Base-by-base conservation (phyloP, 1,140 invertebrate genomes). In the Triops longicaudatus region DNA sequence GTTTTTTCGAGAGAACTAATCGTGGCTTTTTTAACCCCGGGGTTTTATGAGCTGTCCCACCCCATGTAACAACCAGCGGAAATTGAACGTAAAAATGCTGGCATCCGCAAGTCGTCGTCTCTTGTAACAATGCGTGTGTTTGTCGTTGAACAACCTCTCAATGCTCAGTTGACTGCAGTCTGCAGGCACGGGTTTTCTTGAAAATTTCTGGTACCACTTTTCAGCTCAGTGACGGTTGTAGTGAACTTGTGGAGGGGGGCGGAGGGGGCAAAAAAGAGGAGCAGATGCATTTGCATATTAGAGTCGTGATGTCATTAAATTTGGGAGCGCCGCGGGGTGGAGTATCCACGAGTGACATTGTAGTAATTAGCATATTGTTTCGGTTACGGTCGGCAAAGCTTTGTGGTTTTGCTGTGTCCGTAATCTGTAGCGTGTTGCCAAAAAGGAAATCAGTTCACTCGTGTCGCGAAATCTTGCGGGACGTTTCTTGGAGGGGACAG, bases 251-350 rank as follows among this genome's bases (percentile, higher is more conserved):
- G 17, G 22, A 63, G 17, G 22, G 1, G n/a, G 14, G 22, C 14
- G 22, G 17, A 63, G 22, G 1, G n/a, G 14, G 22, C 14, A 63
- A 63, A 63, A 9, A 63, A 63, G 22, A 63, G 14, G 22, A 63
- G 22, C 50, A 63, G 50, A 63, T 63, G 50, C 50, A 63, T 63
- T 63, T 63, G 14, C 50, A 63, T 63, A 63, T 63, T 63, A 63
- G 50, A 63, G 50, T 63, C 10, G 14, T 63, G 50, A 63, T 14
- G 50, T 63, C 50, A 63, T 22, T 12, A 22, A 22, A 14, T 63
- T 63, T 63, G 50, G 50, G 50, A 63, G 50, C 50, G 50, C 17
- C 50, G n/a, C 50, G 50, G 50, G 50, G 50, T 63, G 50, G 50
- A 63, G 50, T 63, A 63, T 63, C 22, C 22, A 17, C 50, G 22